Conservation (phyloP, 2,113 vertebrate genomes). For the Melospiza georgiana region DNA sequence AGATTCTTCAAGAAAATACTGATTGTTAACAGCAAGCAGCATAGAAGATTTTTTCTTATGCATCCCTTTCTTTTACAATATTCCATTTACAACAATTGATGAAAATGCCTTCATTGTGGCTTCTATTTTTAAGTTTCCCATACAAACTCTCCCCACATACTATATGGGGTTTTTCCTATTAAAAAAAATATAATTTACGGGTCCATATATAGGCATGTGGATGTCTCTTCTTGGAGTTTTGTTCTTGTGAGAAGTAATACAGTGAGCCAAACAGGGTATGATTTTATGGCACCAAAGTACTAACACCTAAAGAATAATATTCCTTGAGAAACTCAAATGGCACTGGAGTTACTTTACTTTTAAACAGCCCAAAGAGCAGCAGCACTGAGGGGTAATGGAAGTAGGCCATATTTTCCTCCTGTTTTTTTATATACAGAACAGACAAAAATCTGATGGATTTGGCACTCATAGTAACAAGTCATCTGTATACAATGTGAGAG, state of each 20-base stretch:
- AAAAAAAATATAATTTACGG: neutral
- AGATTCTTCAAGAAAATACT: neutral
- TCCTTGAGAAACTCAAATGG: neutral
- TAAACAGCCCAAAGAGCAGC: neutral
- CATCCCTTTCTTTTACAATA: neutral
- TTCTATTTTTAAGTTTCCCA: neutral
- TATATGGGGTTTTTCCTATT: neutral
- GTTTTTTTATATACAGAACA: neutral
- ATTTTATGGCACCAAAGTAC: neutral
- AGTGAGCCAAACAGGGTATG: neutral
- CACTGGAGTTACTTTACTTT: neutral
- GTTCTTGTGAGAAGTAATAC: neutral
- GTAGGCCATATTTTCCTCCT: neutral
- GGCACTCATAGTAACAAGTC: neutral
- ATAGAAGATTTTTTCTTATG: neutral
- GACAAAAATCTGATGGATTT: neutral
- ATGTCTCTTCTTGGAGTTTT: neutral
- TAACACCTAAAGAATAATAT: neutral
- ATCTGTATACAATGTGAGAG: neutral
- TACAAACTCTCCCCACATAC: neutral
- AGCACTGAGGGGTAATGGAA: neutral
- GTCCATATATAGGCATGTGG: neutral
- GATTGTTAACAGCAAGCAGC: neutral
- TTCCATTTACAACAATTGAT: neutral
- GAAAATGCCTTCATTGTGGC: neutral